A percentile compares a stretch with the other conserved stretches of the same genome.
phyloP scores from a whole-genome alignment of 2,888 invertebrate genomes.

The Agrenia bidenticulata region DNA sequence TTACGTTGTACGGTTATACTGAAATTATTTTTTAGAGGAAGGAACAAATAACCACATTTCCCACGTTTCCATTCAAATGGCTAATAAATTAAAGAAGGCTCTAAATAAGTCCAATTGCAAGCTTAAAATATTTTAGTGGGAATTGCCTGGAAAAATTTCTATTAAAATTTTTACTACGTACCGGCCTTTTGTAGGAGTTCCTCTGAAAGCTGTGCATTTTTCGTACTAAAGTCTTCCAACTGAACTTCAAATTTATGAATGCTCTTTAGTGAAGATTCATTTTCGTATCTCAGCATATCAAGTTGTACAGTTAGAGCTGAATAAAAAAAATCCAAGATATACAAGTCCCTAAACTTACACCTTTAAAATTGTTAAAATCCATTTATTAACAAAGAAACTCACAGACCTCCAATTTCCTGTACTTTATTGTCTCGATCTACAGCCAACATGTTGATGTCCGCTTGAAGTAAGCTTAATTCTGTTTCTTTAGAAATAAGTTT shows the following conservation, averaged over 20 bases:
- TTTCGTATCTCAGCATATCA: slow-evolving; percentile 67
- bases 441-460: slow-evolving; percentile 50
- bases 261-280: slow-evolving; percentile 64
- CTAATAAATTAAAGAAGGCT: too few species aligned
- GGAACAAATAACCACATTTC: too few species aligned
- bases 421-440: slow-evolving; percentile 52
- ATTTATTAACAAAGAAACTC: slow-evolving; percentile 12
- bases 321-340: slow-evolving; percentile 48
- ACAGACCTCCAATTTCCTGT: slow-evolving; percentile 49
- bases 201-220: slow-evolving; percentile 63
- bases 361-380: slow-evolving; percentile 1
- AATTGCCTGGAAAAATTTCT: too few species aligned
- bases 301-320: slow-evolving; percentile 67
- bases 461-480: slow-evolving; percentile 50
- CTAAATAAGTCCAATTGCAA: too few species aligned
- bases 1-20: too few species aligned
- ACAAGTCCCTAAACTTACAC: neutral
- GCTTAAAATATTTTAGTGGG: too few species aligned
- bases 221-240: slow-evolving; percentile 62
- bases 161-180: too few species aligned
- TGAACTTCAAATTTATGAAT: slow-evolving; percentile 66
- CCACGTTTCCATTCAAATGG: too few species aligned
- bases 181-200: slow-evolving; percentile 64
- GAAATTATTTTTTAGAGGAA: too few species aligned
- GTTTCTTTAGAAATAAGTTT: slow-evolving; percentile 52